Base-by-base conservation (phyloP, 2,797 vertebrate species). In the Sebastes kiyomatsui region DNA sequence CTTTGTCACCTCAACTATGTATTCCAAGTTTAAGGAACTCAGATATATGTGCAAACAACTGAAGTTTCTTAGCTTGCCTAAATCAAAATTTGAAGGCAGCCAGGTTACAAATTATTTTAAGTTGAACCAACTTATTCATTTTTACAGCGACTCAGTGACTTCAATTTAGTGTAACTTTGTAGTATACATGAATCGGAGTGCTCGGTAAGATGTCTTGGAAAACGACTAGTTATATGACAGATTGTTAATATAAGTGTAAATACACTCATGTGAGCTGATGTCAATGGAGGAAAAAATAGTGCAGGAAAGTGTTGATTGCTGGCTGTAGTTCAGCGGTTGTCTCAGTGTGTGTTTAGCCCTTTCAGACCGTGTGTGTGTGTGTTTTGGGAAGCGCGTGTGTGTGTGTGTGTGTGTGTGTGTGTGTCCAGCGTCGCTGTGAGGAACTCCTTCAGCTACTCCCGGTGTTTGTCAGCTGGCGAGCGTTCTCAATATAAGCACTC, bases 401-500 rank as follows among this genome's bases (percentile, higher is more conserved):
- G 32, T 32, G 30, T 30, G 55, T 64, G 73, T 80, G 77, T 68
- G 79, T 86, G 79, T 88, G 82, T 76, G 80, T 73, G 80, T 73
- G 35, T 84, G 78, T 64, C 32, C 75, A 8, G 22, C 32, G 64
- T 90, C 61, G 84, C 92, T 94, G 85, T 86, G 80, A 91, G 94
- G 90, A 90, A 82, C 79, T 90, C 88, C 92, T 91, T 87, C 71
- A 90, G 90, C 91, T 49, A 80, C 72, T 82, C 81, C 64, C 61
- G 4, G 38, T 92, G 92, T 95, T 95, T 94, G 92, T 93, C 94
- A 93, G 49, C 83, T 93, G 91, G 54, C 61, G 83, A 93, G 90
- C 94, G 78, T 94, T 96, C 95, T 94, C 90, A 95, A 94, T 96
- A 97, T 97, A 97, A 97, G 96, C 93, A 87, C 96, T 97, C 95